Conservation (phyloP, 2,888 invertebrate genomes). For the Hirtodrosophila histrioides region DNA sequence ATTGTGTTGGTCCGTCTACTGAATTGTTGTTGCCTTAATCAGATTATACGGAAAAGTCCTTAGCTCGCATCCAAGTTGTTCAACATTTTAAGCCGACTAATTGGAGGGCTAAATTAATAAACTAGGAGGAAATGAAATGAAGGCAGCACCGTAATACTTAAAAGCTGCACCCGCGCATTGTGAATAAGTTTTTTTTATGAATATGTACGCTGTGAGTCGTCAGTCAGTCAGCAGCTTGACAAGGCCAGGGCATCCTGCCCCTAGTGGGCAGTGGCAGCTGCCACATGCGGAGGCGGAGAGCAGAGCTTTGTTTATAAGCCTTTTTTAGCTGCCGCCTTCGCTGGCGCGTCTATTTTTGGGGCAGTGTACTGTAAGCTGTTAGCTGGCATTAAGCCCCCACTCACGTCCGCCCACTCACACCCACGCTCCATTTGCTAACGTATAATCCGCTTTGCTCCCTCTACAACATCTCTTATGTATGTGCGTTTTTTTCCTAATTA, state of each 20-base stretch:
- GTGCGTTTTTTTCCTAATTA: slow-evolving; percentile 12
- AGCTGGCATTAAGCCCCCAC: slow-evolving; percentile 6
- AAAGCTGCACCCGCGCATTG: too few species aligned
- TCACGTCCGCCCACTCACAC: background rate
- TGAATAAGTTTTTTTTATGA: slow-evolving; percentile 5
- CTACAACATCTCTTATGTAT: slow-evolving; percentile 5
- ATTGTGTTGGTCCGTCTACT: too few species aligned
- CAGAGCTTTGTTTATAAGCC: slow-evolving; percentile 18
- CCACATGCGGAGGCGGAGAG: slow-evolving; percentile 4
- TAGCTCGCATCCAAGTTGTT: background rate
- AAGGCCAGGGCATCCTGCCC: slow-evolving; percentile 7
- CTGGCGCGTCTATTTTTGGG: slow-evolving; percentile 36
- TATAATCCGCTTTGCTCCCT: slow-evolving; percentile 35
- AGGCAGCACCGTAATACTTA: too few species aligned
- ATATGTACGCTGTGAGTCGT: too few species aligned
- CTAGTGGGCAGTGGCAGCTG: slow-evolving; percentile 8
- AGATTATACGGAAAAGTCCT: too few species aligned
- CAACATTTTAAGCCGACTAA: background rate
- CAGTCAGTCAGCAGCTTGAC: background rate
- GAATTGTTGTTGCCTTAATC: too few species aligned
- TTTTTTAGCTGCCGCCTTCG: slow-evolving; percentile 3
- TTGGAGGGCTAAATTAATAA: too few species aligned
- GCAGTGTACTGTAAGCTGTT: slow-evolving; percentile 8
- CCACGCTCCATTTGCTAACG: slow-evolving; percentile 7
- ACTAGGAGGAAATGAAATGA: too few species aligned